Base-by-base conservation (phyloP, 2,113 vertebrate genomes). In the Gobio gobio region DNA sequence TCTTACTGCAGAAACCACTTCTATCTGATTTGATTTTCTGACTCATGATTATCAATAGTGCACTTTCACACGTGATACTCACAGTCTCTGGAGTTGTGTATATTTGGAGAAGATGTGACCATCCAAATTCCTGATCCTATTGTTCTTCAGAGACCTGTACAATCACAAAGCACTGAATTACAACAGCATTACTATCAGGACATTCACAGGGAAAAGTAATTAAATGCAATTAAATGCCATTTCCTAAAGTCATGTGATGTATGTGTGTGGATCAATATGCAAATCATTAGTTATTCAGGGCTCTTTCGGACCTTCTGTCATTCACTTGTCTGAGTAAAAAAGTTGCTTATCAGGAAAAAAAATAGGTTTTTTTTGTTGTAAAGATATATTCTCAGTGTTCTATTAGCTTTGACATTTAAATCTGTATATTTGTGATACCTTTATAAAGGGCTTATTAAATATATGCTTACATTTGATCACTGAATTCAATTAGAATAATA, bases 121-220 rank as follows among this genome's bases (percentile, higher is more conserved):
- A 56, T 94, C 90, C 91, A 96, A 91, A 75, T 78, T 92, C 83
- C 49, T 85, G 68, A 95, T 95, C 83, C 92, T 74, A 64, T 95
- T 96, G 88, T 91, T 91, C 89, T 85, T 94, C 36, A 95, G 92
- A 26, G 95, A 96, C 90, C 94, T 96, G 90, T 77, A 29, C 1
- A 91, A 13, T 72, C n/a, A 29, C 7, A 10, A 45, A 76, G 20
- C 10, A 49, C 64, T 7, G 4, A 13, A 47, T 43, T 22, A 45
- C 1, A 59, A 54, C 4, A 14, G 0, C 12, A 54, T 58, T 81
- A 54, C 18, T 20, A 56, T 56, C 54, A 56, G 54, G 22, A 56
- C 7, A 56, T 56, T 22, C 54, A 56, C 29, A 40, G 9, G 18
- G 2, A 29, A 29, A 29, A 29, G 29, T 29, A 1, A 29, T 29